Evolutionary conservation across 2,888 invertebrate species (phyloP).

Genomic region (Pseudanteris insignis): DNA sequence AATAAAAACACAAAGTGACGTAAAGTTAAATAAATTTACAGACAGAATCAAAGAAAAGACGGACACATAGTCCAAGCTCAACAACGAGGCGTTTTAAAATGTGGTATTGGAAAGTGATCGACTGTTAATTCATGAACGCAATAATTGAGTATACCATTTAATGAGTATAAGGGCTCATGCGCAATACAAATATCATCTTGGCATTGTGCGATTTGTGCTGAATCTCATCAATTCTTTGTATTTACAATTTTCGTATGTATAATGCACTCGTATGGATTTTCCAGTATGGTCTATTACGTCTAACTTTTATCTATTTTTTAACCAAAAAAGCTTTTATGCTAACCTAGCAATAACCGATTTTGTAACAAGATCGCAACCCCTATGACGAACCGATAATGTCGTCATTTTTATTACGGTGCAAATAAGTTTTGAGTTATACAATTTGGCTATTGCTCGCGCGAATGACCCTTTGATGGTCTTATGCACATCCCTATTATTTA

Average conservation of each 20-base stretch:
- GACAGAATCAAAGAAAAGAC: constrained; percentile 1
- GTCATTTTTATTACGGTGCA: constrained; percentile 24
- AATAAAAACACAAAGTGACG: background rate
- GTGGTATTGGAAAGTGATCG: constrained; percentile 30
- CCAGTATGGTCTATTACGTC: constrained; percentile 17
- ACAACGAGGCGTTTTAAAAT: constrained; percentile 28
- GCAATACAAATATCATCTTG: constrained; percentile 35
- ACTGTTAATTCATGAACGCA: constrained; percentile 39
- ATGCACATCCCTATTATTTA: constrained; percentile 30
- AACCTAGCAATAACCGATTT: constrained; percentile 54
- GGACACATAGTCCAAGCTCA: constrained; percentile 9
- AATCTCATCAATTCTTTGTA: constrained; percentile 45
- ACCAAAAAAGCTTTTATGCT: constrained; percentile 42
- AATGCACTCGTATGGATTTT: constrained; percentile 30
- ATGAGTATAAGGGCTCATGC: constrained; percentile 36
- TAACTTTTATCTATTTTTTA: constrained; percentile 32
- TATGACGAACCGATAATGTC: constrained; percentile 51
- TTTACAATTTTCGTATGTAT: constrained; percentile 48
- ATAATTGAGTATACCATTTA: constrained; percentile 45
- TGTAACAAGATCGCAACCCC: constrained; percentile 54
- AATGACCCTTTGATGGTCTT: constrained; percentile 27
- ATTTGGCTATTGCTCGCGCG: constrained; percentile 58
- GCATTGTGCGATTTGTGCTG: constrained; percentile 53
- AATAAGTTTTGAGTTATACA: constrained; percentile 13
- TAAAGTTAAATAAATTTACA: constrained; percentile 5